Evolutionary conservation across 2,888 invertebrate species (phyloP).

Genomic region (Lithodes maja): DNA sequence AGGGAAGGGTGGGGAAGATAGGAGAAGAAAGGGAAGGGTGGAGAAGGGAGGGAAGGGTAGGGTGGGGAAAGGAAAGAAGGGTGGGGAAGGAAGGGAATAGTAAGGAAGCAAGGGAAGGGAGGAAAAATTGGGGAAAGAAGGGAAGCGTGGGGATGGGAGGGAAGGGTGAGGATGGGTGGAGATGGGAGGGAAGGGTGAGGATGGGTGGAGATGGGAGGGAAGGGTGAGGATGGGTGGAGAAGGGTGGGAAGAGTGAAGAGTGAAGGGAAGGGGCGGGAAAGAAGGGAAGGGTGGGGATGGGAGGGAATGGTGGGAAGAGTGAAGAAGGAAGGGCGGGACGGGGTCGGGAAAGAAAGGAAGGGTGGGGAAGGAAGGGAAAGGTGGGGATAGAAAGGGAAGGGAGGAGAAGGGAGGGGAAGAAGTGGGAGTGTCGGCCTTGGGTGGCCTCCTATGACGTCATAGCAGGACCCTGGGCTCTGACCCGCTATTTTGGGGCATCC

Average conservation of each 20-base stretch:
- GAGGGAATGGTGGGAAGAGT: not conserved
- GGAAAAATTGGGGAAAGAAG: not conserved
- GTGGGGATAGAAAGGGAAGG: not conserved
- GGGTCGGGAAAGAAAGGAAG: not conserved
- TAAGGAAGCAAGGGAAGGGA: not conserved
- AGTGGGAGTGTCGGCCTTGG: conserved; percentile 16
- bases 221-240: not conserved
- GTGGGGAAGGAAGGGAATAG: conserved; percentile 10
- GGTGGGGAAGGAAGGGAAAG: not conserved
- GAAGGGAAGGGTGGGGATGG: not conserved
- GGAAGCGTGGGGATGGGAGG: not conserved
- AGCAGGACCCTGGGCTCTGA: conserved; percentile 20
- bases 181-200: not conserved
- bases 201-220: not conserved
- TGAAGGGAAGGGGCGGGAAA: not conserved
- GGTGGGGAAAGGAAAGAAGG: not conserved
- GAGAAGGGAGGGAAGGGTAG: conserved; percentile 5
- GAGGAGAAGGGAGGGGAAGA: conserved; percentile 6
- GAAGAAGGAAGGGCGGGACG: not conserved
- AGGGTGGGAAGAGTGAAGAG: not conserved
- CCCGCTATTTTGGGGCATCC: conserved; percentile 37
- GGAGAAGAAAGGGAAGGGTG: conserved; percentile 3
- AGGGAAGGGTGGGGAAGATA: not conserved
- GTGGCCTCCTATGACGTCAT: conserved; percentile 50
- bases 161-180: not conserved